Percentiles rank a stretch among this genome's conserved stretches.
These are phyloP conservation scores for Acanthopleura granulata DNA, from an alignment of 2,888 invertebrate species.

Conservation along the genomic window DNA sequence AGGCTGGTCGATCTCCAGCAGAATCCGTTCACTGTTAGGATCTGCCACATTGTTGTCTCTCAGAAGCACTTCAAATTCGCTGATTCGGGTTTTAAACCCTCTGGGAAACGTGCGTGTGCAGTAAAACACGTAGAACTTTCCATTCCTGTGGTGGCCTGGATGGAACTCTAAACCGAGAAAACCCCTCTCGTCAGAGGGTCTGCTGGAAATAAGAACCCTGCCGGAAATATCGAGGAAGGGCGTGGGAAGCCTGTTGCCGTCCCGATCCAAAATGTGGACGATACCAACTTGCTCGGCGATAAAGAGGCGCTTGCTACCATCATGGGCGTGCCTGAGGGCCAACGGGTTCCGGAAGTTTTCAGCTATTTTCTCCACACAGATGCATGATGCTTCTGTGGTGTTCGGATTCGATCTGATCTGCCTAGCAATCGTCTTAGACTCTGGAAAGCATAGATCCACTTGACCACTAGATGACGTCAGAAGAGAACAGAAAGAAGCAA, in stretches of 20 bases:
- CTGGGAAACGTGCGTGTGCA: constrained; percentile 11
- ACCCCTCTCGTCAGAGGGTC: constrained; percentile 54
- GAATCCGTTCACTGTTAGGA: constrained; percentile 40
- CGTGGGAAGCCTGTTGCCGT: constrained; percentile 33
- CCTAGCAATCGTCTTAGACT: not conserved
- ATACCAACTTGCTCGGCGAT: constrained; percentile 61
- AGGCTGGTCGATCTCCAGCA: constrained; percentile 55
- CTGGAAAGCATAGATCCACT: constrained; percentile 60
- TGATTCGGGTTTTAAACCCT: not conserved
- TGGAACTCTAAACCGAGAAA: constrained; percentile 61
- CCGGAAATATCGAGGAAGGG: constrained; percentile 52
- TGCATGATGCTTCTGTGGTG: constrained; percentile 47
- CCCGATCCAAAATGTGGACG: constrained; percentile 46
- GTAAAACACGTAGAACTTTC: constrained; percentile 60
- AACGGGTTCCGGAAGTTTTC: constrained; percentile 47
- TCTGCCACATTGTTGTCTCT: constrained; percentile 33
- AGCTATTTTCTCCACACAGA: constrained; percentile 55
- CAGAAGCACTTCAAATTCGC: constrained; percentile 15
- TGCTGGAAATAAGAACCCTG: constrained; percentile 37
- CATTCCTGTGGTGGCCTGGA: constrained; percentile 53
- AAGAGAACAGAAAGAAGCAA: constrained; percentile 43
- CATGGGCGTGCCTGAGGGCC: constrained; percentile 51
- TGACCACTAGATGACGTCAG: constrained; percentile 39
- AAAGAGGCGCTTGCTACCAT: constrained; percentile 56
- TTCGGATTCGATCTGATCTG: not conserved